Evolutionary conservation across 2,797 vertebrate genomes (phyloP), one percentile per base, ranked within the genome.

Genomic region (Alfaro cultratus): DNA sequence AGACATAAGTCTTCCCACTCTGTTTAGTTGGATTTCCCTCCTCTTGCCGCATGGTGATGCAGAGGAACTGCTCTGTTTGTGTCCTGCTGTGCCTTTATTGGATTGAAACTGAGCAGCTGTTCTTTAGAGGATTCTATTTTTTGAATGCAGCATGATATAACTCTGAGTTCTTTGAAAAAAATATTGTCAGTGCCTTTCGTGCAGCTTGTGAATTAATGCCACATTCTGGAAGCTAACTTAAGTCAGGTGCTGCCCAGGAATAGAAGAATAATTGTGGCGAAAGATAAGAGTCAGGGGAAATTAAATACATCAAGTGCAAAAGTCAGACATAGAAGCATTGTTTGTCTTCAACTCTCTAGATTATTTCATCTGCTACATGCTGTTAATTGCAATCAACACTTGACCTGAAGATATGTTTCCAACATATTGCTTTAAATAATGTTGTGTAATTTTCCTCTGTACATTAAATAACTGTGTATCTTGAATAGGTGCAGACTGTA

Each of bases 1-100:
- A 49, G 83, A 83, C 86, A 91, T 93, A 93, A 91, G 92, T 95
- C 90, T 89, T 76, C 77, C 43, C 74, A 57, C 71, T 46, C 80
- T 31, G 45, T 78, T 83, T 80, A 45, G 77, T 87, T 86, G 79
- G 76, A 81, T 85, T 79, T 78, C 79, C 80, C 77, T 83, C 74
- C 76, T 60, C 84, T 74, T 89, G 87, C 90, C 89, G 80, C 89
- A 86, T 90, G 86, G 76, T 84, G 88, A 86, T 88, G 90, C 87
- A 88, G 81, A 85, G 82, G 64, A 83, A 71, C 45, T 75, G 36
- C 73, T 86, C 41, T 84, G 73, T 84, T 77, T 77, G 72, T 80
- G 26, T 82, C 68, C 29, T 60, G 84, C 89, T 85, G 76, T 68
- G 62, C 72, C 78, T 83, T 79, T 80, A 73, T 71, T 57, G 34